phyloP scores from a whole-genome alignment of 2,888 invertebrate genomes.

The Drosophila recens region DNA sequence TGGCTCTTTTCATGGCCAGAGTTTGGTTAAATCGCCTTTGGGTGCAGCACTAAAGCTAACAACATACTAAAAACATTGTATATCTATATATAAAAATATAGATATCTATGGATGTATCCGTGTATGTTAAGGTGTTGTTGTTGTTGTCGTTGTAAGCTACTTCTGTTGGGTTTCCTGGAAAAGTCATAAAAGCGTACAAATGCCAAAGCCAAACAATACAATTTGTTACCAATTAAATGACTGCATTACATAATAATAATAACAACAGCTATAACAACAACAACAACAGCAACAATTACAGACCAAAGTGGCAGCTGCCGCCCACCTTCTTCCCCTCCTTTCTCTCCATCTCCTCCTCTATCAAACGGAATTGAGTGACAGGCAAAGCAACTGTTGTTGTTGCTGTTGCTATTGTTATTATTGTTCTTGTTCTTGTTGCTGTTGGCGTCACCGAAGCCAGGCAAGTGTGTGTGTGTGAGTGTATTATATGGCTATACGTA shows the following conservation, averaged over 20 bases:
- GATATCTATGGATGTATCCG: constrained; percentile 22
- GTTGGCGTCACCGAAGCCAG: constrained; percentile 68
- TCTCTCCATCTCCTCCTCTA: neutral
- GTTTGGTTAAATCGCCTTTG: constrained; percentile 12
- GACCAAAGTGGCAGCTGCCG: constrained; percentile 44
- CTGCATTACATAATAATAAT: constrained; percentile 77
- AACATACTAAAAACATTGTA: constrained; percentile 44
- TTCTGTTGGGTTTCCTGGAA: constrained; percentile 66
- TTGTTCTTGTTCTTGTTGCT: constrained; percentile 19
- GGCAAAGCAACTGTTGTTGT: constrained; percentile 54
- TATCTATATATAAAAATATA: constrained; percentile 29
- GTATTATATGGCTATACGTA: constrained; percentile 38
- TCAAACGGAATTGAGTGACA: constrained; percentile 61
- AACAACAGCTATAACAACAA: constrained; percentile 49
- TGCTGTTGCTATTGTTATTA: constrained; percentile 1
- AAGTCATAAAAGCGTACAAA: constrained; percentile 74
- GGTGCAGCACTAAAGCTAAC: constrained; percentile 48
- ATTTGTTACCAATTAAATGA: constrained; percentile 81
- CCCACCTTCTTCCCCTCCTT: neutral
- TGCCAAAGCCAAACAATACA: constrained; percentile 72
- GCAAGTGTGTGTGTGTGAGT: constrained; percentile 39
- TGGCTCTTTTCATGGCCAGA: constrained; percentile 3
- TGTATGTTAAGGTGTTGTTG: constrained; percentile 15
- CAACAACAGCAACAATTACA: constrained; percentile 46
- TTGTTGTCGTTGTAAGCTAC: constrained; percentile 26